phyloP scores from a whole-genome alignment of 2,888 invertebrate species.

The Dolichomitus sp. region DNA sequence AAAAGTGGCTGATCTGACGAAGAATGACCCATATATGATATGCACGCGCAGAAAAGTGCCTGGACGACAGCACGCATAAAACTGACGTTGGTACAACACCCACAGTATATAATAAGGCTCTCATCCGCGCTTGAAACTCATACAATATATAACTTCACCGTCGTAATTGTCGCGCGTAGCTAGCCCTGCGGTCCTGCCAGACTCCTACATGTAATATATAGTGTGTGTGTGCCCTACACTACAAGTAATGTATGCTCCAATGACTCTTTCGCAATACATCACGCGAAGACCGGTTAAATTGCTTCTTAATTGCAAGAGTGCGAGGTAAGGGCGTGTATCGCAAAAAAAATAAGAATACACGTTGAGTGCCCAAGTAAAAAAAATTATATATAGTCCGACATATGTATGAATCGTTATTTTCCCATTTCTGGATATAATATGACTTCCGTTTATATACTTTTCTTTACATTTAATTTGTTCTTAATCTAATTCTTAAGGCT shows the following conservation, averaged over 20 bases:
- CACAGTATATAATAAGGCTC: conserved; percentile 40
- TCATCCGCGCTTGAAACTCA: not conserved
- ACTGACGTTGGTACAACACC: conserved; percentile 8
- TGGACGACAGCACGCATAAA: conserved; percentile 34
- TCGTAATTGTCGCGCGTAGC: conserved; percentile 38
- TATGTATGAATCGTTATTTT: too few species aligned
- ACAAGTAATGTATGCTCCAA: conserved; percentile 52
- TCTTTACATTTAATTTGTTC: too few species aligned
- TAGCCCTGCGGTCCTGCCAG: conserved; percentile 26
- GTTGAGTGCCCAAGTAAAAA: too few species aligned
- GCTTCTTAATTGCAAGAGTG: conserved; percentile 69
- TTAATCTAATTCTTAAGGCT: too few species aligned
- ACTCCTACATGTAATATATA: not conserved
- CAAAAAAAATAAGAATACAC: conserved; percentile 47
- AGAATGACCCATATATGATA: not conserved
- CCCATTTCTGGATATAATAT: too few species aligned
- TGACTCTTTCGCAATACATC: conserved; percentile 61
- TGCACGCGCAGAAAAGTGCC: not conserved
- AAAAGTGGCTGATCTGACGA: not conserved
- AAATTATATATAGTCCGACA: too few species aligned
- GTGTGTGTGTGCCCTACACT: conserved; percentile 6
- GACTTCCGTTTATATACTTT: too few species aligned
- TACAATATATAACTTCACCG: conserved; percentile 7
- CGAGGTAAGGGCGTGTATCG: conserved; percentile 43
- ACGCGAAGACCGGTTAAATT: conserved; percentile 68